Percentiles rank a stretch among this genome's conserved stretches.
These are phyloP conservation scores for Cephus spinipes DNA, from an alignment of 2,888 invertebrate genomes.

Conservation along the genomic window DNA sequence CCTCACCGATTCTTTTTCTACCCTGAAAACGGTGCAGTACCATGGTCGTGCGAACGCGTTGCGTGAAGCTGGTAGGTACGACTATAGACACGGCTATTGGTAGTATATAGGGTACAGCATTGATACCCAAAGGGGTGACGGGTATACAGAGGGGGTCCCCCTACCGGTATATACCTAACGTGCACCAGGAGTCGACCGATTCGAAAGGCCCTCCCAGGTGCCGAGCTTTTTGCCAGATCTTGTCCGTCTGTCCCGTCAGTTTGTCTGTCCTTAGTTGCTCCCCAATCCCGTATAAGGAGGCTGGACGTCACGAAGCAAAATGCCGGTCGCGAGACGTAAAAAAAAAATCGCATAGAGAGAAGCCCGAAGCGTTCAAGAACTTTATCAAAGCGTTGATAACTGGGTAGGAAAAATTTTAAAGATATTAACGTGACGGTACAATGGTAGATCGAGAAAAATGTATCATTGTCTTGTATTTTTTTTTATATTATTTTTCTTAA, in stretches of 20 bases:
- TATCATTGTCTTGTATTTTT: not conserved
- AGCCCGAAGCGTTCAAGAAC: constrained; percentile 2
- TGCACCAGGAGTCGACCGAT: constrained; percentile 15
- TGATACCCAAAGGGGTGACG: not conserved
- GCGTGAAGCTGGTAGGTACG: not conserved
- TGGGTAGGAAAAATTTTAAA: not conserved
- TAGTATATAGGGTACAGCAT: not conserved
- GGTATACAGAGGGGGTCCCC: not conserved
- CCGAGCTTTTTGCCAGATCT: constrained; percentile 22
- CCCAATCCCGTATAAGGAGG: constrained; percentile 24
- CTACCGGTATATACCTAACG: not conserved
- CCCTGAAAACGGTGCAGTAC: not conserved
- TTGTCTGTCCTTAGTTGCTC: constrained; percentile 10
- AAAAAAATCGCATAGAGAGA: constrained; percentile 25
- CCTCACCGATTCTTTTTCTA: not conserved
- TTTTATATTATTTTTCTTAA: too few relatives aligned
- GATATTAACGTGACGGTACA: not conserved
- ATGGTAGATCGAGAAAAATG: not conserved
- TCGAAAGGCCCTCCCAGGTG: constrained; percentile 28
- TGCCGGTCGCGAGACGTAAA: not conserved
- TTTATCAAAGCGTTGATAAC: not conserved
- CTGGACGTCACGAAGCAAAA: constrained; percentile 11
- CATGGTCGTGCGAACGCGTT: not conserved
- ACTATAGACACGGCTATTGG: not conserved
- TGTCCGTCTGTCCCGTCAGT: constrained; percentile 3